A percentile compares a stretch with the other conserved stretches of the same genome.
phyloP scores from a whole-genome alignment of 2,113 vertebrate species.

The Otolemur garnettii region DNA sequence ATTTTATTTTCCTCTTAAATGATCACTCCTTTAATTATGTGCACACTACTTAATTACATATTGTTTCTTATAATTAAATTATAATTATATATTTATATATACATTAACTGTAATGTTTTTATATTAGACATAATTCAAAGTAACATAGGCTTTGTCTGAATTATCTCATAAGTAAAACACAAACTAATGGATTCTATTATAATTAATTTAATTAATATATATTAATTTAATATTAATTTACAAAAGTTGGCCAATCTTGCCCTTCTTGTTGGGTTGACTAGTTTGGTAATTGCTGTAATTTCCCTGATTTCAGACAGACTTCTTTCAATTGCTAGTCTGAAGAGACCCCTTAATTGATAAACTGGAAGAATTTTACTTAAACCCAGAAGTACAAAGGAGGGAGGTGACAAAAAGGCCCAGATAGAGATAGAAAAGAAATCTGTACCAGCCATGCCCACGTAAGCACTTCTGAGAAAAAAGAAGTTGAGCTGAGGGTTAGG shows the following conservation, averaged over 20 bases:
- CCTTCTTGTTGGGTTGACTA: neutral
- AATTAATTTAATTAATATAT: neutral
- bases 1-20: slow-evolving; percentile 45
- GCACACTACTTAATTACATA: neutral
- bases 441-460: neutral
- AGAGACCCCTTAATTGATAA: neutral
- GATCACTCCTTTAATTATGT: neutral
- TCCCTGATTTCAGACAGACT: slow-evolving; percentile 16
- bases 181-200: slow-evolving; percentile 19
- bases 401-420: neutral
- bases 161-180: slow-evolving; percentile 4
- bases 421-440: neutral
- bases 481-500: neutral
- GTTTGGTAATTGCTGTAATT: neutral
- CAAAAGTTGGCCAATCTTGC: neutral
- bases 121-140: slow-evolving; percentile 4
- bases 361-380: neutral
- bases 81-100: neutral
- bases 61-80: slow-evolving; percentile 42
- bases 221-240: slow-evolving; percentile 44
- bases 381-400: neutral
- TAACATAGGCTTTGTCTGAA: neutral
- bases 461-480: neutral
- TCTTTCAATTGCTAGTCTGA: neutral
- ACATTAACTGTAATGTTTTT: too few species aligned